phyloP scores from a whole-genome alignment of 53 echinoderm and acorn worm species.

The Pentamera pediparva region DNA sequence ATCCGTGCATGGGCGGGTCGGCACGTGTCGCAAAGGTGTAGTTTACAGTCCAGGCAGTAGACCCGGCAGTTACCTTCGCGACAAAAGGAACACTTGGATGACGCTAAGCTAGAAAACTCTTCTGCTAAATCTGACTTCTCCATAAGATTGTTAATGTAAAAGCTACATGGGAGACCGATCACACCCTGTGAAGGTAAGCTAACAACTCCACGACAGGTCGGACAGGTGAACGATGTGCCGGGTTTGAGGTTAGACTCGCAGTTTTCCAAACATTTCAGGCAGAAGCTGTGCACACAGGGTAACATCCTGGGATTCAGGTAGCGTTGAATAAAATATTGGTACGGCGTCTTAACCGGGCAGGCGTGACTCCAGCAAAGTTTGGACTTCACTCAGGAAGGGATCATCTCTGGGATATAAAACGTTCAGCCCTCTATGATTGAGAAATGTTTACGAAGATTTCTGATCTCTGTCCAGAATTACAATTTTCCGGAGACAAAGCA shows the following conservation, averaged over 20 bases:
- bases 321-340: background rate
- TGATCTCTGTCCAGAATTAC: too few species aligned
- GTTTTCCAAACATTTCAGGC: background rate
- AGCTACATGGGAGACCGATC: background rate
- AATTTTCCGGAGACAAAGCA: too few species aligned
- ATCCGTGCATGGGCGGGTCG: background rate
- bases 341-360: too few species aligned
- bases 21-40: too few species aligned
- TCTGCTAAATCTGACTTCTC: background rate
- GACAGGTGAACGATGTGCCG: background rate
- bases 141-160: background rate
- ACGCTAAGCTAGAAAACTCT: background rate
- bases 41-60: too few species aligned
- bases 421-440: too few species aligned
- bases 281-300: background rate
- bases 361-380: too few species aligned
- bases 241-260: background rate
- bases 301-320: background rate
- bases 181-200: background rate
- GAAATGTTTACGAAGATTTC: too few species aligned
- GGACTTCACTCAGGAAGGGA: too few species aligned
- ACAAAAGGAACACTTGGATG: background rate
- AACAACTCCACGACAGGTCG: background rate
- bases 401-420: too few species aligned
- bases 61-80: background rate